Conservation (phyloP, 2,797 vertebrate species). For the Margarornis squamiger region DNA sequence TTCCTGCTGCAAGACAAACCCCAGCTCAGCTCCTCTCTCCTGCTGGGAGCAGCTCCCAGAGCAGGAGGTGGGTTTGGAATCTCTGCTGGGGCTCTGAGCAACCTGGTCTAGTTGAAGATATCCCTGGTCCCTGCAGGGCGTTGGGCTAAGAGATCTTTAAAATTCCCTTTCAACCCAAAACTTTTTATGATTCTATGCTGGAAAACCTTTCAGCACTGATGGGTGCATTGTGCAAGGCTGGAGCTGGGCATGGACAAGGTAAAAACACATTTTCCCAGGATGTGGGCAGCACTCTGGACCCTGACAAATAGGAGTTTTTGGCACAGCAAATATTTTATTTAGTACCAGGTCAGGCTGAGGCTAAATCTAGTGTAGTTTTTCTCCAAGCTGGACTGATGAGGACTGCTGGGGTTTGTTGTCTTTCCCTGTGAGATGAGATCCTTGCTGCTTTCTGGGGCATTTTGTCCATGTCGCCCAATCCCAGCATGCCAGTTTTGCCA, state of each 20-base stretch:
- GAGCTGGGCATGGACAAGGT: not conserved
- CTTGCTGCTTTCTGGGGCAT: not conserved
- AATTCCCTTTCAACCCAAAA: not conserved
- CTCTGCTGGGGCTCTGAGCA: not conserved
- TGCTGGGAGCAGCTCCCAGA: not conserved
- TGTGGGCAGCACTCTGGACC: not conserved
- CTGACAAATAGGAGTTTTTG: not conserved
- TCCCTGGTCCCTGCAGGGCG: fast-evolving
- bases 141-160: not conserved
- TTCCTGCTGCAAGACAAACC: not conserved
- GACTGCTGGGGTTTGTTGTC: not conserved
- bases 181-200: not conserved
- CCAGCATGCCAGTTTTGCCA: not conserved
- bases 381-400: not conserved
- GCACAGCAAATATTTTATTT: not conserved
- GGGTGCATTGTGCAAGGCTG: not conserved
- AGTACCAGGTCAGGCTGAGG: not conserved
- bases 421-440: not conserved
- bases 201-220: not conserved
- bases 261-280: not conserved
- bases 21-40: not conserved
- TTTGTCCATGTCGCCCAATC: fast-evolving
- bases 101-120: not conserved
- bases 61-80: not conserved
- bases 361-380: not conserved